Percentiles rank a stretch among this genome's conserved stretches.
Conservation (phyloP, 2,113 vertebrate genomes). For the Sinosuthora webbiana region DNA sequence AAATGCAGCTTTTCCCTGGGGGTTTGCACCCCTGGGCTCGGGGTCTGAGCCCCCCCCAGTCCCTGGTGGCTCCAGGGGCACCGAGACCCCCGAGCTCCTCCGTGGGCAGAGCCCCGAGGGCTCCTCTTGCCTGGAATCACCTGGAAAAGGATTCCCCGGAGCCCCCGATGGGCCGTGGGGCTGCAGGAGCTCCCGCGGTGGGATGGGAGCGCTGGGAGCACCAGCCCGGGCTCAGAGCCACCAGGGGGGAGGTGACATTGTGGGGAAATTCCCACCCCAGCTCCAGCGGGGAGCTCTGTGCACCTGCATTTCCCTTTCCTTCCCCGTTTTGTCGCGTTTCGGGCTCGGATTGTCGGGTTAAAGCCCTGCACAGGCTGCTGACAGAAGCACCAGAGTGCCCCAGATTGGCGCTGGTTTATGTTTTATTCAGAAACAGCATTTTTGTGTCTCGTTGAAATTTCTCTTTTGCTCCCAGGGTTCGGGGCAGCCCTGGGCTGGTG, state of each 20-base stretch:
- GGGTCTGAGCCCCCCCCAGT: background rate
- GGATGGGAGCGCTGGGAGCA: background rate
- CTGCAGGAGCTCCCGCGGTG: fast-evolving
- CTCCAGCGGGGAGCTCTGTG: background rate
- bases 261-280: background rate
- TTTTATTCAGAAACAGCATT: background rate
- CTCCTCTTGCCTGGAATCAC: background rate
- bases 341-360: fast-evolving
- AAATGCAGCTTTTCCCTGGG: background rate
- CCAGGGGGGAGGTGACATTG: background rate
- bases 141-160: background rate
- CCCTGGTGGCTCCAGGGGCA: background rate
- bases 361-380: fast-evolving
- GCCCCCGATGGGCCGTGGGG: background rate
- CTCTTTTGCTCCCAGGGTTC: background rate
- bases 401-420: background rate
- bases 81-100: background rate
- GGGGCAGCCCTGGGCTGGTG: background rate
- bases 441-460: background rate
- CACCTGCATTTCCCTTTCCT: background rate
- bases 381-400: background rate
- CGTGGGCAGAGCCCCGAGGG: background rate
- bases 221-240: background rate
- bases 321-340: background rate
- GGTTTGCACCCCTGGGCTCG: background rate